phyloP scores from a whole-genome alignment of 2,888 invertebrate species.

The Lasioglossum vierecki region DNA sequence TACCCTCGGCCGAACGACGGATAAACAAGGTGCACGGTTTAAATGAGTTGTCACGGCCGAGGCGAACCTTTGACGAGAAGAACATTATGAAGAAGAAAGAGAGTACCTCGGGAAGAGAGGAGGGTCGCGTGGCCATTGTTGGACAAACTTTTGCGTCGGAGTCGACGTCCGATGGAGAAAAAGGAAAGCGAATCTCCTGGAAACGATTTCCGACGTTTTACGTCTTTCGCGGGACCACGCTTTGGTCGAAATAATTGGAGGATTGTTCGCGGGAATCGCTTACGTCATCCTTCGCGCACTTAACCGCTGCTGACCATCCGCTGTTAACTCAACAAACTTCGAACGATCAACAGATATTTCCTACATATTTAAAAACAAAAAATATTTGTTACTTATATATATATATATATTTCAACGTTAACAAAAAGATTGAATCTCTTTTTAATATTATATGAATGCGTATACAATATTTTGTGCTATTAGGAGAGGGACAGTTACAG shows the following conservation, averaged over 20 bases:
- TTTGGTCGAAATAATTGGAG: not conserved
- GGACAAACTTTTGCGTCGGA: not conserved
- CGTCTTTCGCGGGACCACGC: not conserved
- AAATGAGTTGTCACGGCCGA: constrained; percentile 49
- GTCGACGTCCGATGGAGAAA: constrained; percentile 6
- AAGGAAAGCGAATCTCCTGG: constrained; percentile 28
- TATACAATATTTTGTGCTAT: too few species aligned
- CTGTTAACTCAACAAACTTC: not conserved
- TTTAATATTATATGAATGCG: too few species aligned
- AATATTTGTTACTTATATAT: too few species aligned
- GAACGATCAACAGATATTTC: not conserved
- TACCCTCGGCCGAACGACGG: constrained; percentile 5
- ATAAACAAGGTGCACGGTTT: constrained; percentile 44
- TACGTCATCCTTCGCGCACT: not conserved
- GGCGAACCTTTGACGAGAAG: constrained; percentile 26
- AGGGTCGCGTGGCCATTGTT: constrained; percentile 6
- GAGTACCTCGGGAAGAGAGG: not conserved
- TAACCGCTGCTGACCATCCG: not conserved
- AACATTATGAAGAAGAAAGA: constrained; percentile 1
- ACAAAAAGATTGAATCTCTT: too few species aligned
- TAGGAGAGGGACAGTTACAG: too few species aligned
- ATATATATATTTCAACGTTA: too few species aligned
- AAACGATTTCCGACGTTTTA: constrained; percentile 5
- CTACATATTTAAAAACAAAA: too few species aligned
- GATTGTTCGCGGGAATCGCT: not conserved